Evolutionary conservation across 2,113 vertebrate species (phyloP), one percentile per base, ranked within the genome.

Genomic region (Gallinago jamesoni): DNA sequence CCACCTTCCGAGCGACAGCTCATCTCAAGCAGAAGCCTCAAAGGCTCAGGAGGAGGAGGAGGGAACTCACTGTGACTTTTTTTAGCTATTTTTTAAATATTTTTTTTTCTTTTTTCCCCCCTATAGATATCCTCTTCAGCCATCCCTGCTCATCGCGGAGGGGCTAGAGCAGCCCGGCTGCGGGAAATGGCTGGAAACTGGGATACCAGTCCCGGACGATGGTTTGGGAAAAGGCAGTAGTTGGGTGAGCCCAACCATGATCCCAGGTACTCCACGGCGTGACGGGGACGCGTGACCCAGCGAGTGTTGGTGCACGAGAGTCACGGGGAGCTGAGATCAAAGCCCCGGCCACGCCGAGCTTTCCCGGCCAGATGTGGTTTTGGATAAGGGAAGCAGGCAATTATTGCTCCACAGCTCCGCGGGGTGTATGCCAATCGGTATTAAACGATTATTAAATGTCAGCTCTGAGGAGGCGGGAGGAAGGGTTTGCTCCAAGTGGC

Each of bases 191-290:
- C 64, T 30, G 52, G 66, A 43, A 63, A 28, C 8, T 7, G 4
- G 0, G 19, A 53, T 3, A 13, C 7, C 52, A 2, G 14, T 37
- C 30, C 64, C 1, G 0, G 23, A 1, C 33, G 6, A 2, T 0
- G 7, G 4, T n/a, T 27, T 55, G 53, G 75, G 66, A 14, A n/a
- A 5, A 39, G 25, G 19, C 4, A 2, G 74, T 9, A 41, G 24
- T 33, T 76, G 39, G 0, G 12, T 11, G 41, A 43, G 60, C 7
- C 39, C 39, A 39, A 85, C 19, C 70, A 5, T 28, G 37, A 33
- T 41, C 33, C 6, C 62, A 69, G 62, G 19, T 41, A 9, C 16
- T 2, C 79, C 74, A 2, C 1, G 11, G 55, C 45, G 6, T 0
- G 6, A 6, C 0, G 10, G 55, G 52, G 68, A 27, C 50, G 41